Evolutionary conservation across 2,797 vertebrate species (phyloP), one percentile per base, ranked within the genome.

Genomic region (Orestias chungarensis): DNA sequence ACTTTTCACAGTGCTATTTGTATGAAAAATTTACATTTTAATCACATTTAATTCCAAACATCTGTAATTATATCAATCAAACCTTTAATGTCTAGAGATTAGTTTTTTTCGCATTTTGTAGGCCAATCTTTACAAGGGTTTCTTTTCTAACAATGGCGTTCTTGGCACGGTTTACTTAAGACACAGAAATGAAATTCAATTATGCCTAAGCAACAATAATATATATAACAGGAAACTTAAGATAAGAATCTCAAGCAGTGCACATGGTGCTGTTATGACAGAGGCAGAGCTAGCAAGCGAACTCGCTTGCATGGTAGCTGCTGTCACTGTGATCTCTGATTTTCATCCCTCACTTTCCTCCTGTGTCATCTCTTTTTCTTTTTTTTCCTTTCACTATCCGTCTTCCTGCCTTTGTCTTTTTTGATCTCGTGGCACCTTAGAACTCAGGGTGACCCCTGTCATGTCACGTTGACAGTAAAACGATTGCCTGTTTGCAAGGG

Each of bases 391-490:
- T 38, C 7, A 64, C 72, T 40, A 23, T 70, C 72, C 33, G 25
- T 64, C 55, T 67, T 54, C 57, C 29, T 72, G 11, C 68, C 35
- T 49, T 38, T 54, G 25, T 74, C 55, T 68, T 17, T 44, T 66
- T 67, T 46, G 18, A 4, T 76, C 64, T 64, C 31, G 8, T 12
- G 75, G 77, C 75, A 72, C 69, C 50, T 68, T 54, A 68, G 40
- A 71, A 46, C 67, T 66, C 73, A 68, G 66, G 64, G 47, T 71
- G 82, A 79, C 85, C 76, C 62, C 64, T 35, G 54, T 57, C 54
- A 61, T 17, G 4, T 50, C 50, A 72, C 68, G 64, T 57, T 74
- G 66, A 15, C 29, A 20, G 23, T 33, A 40, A n/a, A 40, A n/a
- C 49, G 55, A 47, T n/a, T 38, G 31, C 20, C 27, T 66, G 15